These are phyloP conservation scores for Platycheirus albimanus DNA, from an alignment of 2,888 invertebrate genomes.

Conservation along the genomic window DNA sequence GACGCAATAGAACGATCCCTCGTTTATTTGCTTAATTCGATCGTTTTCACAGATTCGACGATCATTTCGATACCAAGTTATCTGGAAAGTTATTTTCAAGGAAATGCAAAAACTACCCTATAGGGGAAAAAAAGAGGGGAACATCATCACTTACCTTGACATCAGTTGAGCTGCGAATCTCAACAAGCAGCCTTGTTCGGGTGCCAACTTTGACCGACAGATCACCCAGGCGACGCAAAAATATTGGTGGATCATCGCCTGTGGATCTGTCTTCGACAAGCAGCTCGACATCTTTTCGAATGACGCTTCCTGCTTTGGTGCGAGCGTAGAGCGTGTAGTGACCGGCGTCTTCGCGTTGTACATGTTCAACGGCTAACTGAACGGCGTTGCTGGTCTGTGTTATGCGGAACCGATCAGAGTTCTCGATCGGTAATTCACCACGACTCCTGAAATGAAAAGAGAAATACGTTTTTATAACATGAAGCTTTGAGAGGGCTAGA, in stretches of 20 bases:
- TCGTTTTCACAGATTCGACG: conserved; percentile 89
- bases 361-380: conserved; percentile 90
- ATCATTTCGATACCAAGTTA: conserved; percentile 94
- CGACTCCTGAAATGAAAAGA: conserved; percentile 82
- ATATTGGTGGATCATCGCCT: conserved; percentile 90
- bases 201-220: conserved; percentile 95
- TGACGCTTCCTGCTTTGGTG: conserved; percentile 84
- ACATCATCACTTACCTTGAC: conserved; percentile 86
- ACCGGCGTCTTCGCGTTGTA: conserved; percentile 88
- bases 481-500: not conserved
- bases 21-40: conserved; percentile 89
- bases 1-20: conserved; percentile 93
- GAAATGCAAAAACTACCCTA: conserved; percentile 37
- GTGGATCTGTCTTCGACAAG: conserved; percentile 85
- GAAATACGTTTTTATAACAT: not conserved
- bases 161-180: conserved; percentile 91
- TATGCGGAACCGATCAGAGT: conserved; percentile 86
- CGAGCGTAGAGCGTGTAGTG: conserved; percentile 89
- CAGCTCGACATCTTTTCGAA: conserved; percentile 84
- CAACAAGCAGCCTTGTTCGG: conserved; percentile 91
- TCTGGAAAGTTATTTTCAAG: conserved; percentile 83
- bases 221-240: conserved; percentile 92
- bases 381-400: conserved; percentile 85
- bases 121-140: conserved; percentile 1
- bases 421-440: conserved; percentile 86